Evolutionary conservation across 2,113 vertebrate genomes (phyloP), one percentile per base, ranked within the genome.

Genomic region (Clarias macrocephalus): DNA sequence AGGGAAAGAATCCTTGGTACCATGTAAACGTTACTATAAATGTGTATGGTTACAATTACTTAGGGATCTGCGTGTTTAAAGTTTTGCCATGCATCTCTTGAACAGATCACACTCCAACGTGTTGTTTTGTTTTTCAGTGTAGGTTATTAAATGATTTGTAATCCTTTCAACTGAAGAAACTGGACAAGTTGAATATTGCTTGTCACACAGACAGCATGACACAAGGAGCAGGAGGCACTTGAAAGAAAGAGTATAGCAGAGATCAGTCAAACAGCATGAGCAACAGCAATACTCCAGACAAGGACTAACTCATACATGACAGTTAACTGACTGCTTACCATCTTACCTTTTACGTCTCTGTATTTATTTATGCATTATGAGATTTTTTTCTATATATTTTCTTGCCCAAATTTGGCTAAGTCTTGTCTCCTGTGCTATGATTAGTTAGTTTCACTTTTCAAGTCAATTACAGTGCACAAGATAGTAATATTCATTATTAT

Each of bases 191-290:
- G 5, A 59, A 85, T 75, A 85, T 48, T 63, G 37, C 37, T 25
- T 42, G 30, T 85, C 54, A 21, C 30, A 73, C 73, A 60, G 60
- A 33, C 42, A 57, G 37, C 11, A 25, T 85, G 70, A 76, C 59
- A 77, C 59, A 52, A 77, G 48, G 75, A 86, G 76, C 52, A 80
- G 65, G 62, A 68, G 62, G 63, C 9, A 3, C 48, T 79, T 86
- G 63, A 80, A 25, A 28, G 76, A 86, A 62, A 66, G 37, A 68
- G 62, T 80, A 68, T 66, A 59, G 37, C 59, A 75, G 70, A 77
- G 42, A 65, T 10, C 9, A 77, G 11, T n/a, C 6, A 7, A 48
- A 48, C 48, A 48, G 48, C 48, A 48, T 48, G 48, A 48, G 48
- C 48, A 5, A 7, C 23, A 73, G 23, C 42, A 73, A 48, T 23